Base-by-base conservation (phyloP, 1,140 invertebrate genomes). In the Diabrotica undecimpunctata region DNA sequence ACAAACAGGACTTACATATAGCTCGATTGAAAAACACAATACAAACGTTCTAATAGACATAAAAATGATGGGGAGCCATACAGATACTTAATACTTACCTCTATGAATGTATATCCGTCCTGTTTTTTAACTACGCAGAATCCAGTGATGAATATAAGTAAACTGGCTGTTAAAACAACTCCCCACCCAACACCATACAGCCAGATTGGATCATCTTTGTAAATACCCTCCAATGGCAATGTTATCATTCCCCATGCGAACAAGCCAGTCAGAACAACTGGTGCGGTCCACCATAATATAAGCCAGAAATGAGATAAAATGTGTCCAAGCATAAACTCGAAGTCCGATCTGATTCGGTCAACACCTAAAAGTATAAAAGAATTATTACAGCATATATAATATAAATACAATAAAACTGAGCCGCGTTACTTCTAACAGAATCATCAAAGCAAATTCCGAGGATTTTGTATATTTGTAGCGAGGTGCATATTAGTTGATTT, bases 241-340 rank as follows among this genome's bases (percentile, higher is more conserved):
- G 75, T 72, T 6, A 76, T 64, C 52, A 81, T 64, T 37, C 76
- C 78, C 78, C 81, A 81, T 13, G 79, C 61, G 55, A 80, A 79
- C 5, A 82, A 64, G 7, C 68, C 79, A 14, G 78, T 72, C 12
- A 84, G 66, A 10, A 80, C 57, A 35, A 82, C 59, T 9, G 83
- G 83, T 5, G 78, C 75, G 6, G 81, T 65, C 61, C 79, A 77
- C 82, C 82, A 84, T 12, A 83, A 69, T 10, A 75, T 63, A 55
- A 81, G 79, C 79, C 81, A 83, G 54, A 81, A 61, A 35, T 73
- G 74, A 38, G 75, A 79, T 14, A 84, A 66, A 65, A 78, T 81
- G n/a, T 79, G 75, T 0, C 82, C 81, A 2, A 82, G 70, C 14
- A 83, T 81, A 68, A 84, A 84, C 72, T 84, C 82, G 68, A 84